phyloP scores from a whole-genome alignment of 2,888 invertebrate species.

The Carterocephalus palaemon region DNA sequence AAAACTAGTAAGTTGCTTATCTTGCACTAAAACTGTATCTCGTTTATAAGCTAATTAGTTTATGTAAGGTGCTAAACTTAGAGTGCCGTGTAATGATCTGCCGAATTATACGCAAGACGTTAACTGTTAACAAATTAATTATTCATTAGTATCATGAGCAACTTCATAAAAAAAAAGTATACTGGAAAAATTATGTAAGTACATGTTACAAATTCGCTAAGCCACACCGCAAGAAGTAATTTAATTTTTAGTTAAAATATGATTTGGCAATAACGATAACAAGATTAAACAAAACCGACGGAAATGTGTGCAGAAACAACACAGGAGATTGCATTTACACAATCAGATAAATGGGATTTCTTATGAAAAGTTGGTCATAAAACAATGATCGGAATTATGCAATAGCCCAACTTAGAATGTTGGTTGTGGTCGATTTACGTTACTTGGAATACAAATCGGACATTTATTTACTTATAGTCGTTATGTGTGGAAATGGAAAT shows the following conservation, averaged over 20 bases:
- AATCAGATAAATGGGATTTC: slow-evolving; percentile 43
- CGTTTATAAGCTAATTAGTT: background rate
- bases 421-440: slow-evolving; percentile 33
- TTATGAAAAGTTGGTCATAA: slow-evolving; percentile 36
- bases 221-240: background rate
- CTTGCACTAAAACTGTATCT: too few species aligned
- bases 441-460: slow-evolving; percentile 45
- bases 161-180: background rate
- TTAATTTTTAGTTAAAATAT: slow-evolving; percentile 1
- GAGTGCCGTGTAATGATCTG: background rate
- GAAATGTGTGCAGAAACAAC: slow-evolving; percentile 31
- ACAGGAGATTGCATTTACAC: slow-evolving; percentile 36
- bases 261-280: slow-evolving; percentile 8
- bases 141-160: slow-evolving; percentile 7
- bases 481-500: slow-evolving; percentile 38
- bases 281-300: slow-evolving; percentile 1
- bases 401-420: slow-evolving; percentile 42
- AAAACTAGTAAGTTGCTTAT: too few species aligned
- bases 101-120: slow-evolving; percentile 4
- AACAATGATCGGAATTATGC: slow-evolving; percentile 47
- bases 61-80: slow-evolving; percentile 1
- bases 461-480: slow-evolving; percentile 39
- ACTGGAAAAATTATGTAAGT: background rate
- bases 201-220: slow-evolving; percentile 11
- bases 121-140: slow-evolving; percentile 5